Evolutionary conservation across 2,888 invertebrate species (phyloP), one percentile per base, ranked within the genome.

Genomic region (Tolmerus cingulatus): DNA sequence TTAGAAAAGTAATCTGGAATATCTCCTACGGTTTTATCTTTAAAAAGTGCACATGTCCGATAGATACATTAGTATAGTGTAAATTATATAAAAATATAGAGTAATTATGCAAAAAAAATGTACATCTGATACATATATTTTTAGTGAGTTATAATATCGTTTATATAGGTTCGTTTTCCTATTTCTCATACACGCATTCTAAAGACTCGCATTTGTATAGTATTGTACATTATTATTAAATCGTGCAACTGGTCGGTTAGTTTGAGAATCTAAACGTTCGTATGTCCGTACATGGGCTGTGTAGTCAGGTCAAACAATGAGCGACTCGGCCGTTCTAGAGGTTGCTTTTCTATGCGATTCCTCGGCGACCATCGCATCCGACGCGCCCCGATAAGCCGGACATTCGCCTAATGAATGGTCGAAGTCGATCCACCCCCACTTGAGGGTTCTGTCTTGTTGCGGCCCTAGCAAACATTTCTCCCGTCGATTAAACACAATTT

Each of bases 401-500:
- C 51, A 66, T 66, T 66, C 66, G 8, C 66, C 23, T 66, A 66
- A 66, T 66, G 66, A 27, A 66, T 23, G 27, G 19, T 12, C 27
- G 23, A 27, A 66, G 66, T 12, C 27, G 12, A 77, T 77, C 37
- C 40, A 78, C 76, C 46, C 86, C 14, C 34, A 4, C 2, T 9
- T 14, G 12, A 57, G 23, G 55, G 19, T 7, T 4, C 9, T 55
- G 12, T 46, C 1, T 43, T 51, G 34, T 5, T 16, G 74, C 55
- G 51, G 34, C 12, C 79, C 14, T 23, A 74, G 43, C 19, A 2
- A 2, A 19, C 79, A 46, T 74, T 74, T 66, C 66, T 74, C 57
- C 40, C 23, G 78, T 55, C 79, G 74, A 87, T 87, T 82, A 43
- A 82, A 34, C 74, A 66, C 82, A 84, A 84, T 84, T 84, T 66